Evolutionary conservation across 2,888 invertebrate species (phyloP).

Genomic region (Noctua comes): DNA sequence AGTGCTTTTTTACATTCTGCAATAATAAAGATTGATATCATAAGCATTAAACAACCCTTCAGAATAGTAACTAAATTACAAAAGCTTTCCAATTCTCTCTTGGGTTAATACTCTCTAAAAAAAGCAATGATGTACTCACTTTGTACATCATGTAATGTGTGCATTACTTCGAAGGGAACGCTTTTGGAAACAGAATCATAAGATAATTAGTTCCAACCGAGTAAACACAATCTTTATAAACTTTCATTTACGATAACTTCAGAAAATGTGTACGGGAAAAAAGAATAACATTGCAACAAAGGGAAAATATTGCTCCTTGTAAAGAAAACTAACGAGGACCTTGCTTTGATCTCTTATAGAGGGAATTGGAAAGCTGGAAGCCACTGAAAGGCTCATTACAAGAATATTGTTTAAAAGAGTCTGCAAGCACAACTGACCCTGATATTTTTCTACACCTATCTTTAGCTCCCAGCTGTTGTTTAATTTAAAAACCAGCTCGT

Average conservation of each 20-base stretch:
- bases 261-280: neutral
- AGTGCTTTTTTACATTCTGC: neutral
- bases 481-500: neutral
- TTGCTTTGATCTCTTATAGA: conserved; percentile 22
- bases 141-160: neutral
- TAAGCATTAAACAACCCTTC: neutral
- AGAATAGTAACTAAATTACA: neutral
- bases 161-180: neutral
- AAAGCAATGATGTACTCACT: neutral
- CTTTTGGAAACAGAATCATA: conserved; percentile 12
- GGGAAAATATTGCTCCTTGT: neutral
- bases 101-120: neutral
- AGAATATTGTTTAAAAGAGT: neutral
- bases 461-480: neutral
- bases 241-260: neutral
- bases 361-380: neutral
- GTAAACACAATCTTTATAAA: neutral
- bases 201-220: conserved; percentile 15
- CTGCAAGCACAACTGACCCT: conserved; percentile 12
- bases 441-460: neutral
- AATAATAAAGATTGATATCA: neutral
- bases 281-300: conserved; percentile 16
- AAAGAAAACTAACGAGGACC: conserved; percentile 16
- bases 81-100: neutral
- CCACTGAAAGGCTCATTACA: neutral